Evolutionary conservation across 1,140 invertebrate genomes (phyloP).

Genomic region (Drosophila hydei): DNA sequence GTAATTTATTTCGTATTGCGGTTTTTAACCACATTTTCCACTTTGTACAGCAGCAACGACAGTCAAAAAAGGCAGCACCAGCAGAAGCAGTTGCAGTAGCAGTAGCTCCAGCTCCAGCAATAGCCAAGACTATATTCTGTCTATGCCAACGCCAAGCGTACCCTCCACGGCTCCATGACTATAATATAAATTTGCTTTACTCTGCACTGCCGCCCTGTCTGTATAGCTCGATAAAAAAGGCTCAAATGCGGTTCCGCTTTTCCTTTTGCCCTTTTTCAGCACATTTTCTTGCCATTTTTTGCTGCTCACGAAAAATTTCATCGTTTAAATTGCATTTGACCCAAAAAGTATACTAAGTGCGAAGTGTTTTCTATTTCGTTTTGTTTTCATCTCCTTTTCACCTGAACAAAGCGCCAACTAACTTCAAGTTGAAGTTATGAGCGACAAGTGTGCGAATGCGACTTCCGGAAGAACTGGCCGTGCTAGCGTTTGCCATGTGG

Average conservation of each 20-base stretch:
- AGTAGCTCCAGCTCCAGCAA: conserved; percentile 36
- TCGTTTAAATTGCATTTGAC: conserved; percentile 57
- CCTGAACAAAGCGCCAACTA: conserved; percentile 60
- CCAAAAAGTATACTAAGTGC: conserved; percentile 53
- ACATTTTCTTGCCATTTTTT: conserved; percentile 37
- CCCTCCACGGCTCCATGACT: conserved; percentile 31
- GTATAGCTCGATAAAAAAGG: conserved; percentile 73
- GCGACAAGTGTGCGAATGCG: conserved; percentile 78
- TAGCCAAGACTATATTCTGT: conserved; percentile 42
- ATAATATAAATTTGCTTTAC: conserved; percentile 45
- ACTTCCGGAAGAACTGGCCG: conserved; percentile 45
- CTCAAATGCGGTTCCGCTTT: conserved; percentile 80
- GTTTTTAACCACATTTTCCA: conserved; percentile 83
- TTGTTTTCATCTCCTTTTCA: conserved; percentile 58
- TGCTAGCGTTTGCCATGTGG: conserved; percentile 21
- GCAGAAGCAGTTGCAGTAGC: conserved; percentile 4
- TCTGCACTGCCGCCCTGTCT: conserved; percentile 42
- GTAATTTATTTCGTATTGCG: conserved; percentile 83
- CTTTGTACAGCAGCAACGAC: conserved; percentile 80
- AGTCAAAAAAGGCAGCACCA: conserved; percentile 63
- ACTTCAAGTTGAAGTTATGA: conserved; percentile 75
- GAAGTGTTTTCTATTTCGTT: conserved; percentile 65
- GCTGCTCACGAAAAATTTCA: conserved; percentile 30
- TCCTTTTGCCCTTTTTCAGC: conserved; percentile 52
- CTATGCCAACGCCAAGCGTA: neutral